Evolutionary conservation across 2,888 invertebrate genomes (phyloP).

Genomic region (Nowickia ferox): DNA sequence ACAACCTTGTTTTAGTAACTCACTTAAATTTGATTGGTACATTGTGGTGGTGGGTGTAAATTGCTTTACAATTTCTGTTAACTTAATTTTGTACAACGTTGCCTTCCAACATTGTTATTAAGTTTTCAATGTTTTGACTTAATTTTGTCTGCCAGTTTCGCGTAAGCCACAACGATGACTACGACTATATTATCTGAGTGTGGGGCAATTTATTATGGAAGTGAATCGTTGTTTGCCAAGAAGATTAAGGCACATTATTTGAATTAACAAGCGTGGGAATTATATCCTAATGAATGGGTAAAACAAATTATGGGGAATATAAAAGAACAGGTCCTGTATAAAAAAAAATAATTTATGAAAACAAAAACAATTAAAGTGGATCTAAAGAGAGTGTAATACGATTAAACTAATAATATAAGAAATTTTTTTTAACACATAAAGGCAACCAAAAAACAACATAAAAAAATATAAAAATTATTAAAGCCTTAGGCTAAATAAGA

Average conservation of each 20-base stretch:
- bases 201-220: conserved; percentile 59
- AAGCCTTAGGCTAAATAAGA: no score
- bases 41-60: conserved; percentile 75
- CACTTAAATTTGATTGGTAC: conserved; percentile 52
- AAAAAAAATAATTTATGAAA: not conserved
- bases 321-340: not conserved
- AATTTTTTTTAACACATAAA: no score
- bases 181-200: conserved; percentile 31
- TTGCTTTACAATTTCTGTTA: conserved; percentile 72
- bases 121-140: conserved; percentile 71
- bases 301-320: not conserved
- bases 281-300: not conserved
- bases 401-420: no score
- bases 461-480: no score
- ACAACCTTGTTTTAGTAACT: conserved; percentile 22
- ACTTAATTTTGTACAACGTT: conserved; percentile 39
- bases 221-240: conserved; percentile 33
- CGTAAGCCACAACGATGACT: not conserved
- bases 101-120: conserved; percentile 55
- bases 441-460: no score
- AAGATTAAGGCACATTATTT: conserved; percentile 40
- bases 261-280: conserved; percentile 63
- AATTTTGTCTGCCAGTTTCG: conserved; percentile 61
- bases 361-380: not conserved
- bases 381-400: not conserved